A percentile compares a stretch with the other conserved stretches of the same genome.
These are phyloP conservation scores for Microcebus lehilahytsara DNA, from an alignment of 2,113 vertebrate species.

Conservation along the genomic window DNA sequence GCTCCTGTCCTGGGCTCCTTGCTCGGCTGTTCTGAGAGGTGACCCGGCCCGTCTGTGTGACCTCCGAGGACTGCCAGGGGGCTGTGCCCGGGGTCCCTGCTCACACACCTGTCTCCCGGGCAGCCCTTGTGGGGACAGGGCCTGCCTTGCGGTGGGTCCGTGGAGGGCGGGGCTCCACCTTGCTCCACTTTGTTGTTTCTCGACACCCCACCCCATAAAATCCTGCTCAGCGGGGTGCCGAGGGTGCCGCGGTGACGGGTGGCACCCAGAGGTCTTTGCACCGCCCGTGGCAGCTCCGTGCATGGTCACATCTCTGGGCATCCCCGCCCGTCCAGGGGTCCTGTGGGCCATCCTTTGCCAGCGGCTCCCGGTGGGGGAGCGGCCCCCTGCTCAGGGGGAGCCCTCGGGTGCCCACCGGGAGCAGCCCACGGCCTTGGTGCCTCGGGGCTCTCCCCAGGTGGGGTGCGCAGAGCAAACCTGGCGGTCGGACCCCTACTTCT, in stretches of 20 bases:
- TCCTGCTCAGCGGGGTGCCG: fast-evolving
- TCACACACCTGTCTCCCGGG: too few species aligned
- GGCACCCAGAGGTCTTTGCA: not conserved
- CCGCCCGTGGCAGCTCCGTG: fast-evolving
- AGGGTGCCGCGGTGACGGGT: not conserved
- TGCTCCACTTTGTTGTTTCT: fast-evolving
- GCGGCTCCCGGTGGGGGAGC: fast-evolving
- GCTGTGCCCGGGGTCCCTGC: too few species aligned
- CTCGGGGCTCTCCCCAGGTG: not conserved
- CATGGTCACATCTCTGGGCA: fast-evolving
- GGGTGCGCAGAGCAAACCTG: fast-evolving
- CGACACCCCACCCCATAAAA: too few species aligned
- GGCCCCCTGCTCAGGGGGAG: not conserved
- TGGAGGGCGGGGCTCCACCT: fast-evolving
- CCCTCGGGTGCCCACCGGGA: not conserved
- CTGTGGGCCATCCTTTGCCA: fast-evolving
- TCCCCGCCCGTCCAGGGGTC: not conserved
- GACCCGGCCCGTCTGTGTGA: not conserved
- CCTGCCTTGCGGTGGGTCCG: not conserved
- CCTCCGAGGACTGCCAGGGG: not conserved
- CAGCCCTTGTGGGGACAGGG: not conserved
- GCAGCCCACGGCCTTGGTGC: too few species aligned
- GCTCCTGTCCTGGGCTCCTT: fast-evolving
- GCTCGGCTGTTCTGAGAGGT: not conserved
- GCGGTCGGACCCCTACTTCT: not conserved